Conservation (phyloP, 2,888 invertebrate genomes). For the Cryptocephalus moraei region DNA sequence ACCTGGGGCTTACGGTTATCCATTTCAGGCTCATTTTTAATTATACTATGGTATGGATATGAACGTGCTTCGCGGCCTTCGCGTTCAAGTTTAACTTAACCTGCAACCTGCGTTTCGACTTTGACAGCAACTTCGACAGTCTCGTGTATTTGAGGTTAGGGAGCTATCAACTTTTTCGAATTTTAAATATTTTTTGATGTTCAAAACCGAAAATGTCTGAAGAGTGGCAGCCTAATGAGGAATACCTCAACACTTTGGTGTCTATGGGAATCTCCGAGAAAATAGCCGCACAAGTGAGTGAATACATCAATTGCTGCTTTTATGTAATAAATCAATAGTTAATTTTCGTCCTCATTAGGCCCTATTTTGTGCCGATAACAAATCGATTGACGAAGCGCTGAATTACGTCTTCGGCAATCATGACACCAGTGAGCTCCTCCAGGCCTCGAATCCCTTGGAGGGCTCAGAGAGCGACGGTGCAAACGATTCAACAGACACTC, state of each 20-base stretch:
- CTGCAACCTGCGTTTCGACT: too few relatives aligned
- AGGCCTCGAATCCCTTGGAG: constrained; percentile 2
- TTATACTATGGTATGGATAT: too few relatives aligned
- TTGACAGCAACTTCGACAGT: too few relatives aligned
- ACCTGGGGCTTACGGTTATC: constrained; percentile 23
- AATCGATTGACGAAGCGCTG: constrained; percentile 43
- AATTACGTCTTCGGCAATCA: constrained; percentile 38
- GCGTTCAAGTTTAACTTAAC: too few relatives aligned
- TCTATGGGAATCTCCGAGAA: constrained; percentile 39
- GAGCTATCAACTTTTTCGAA: too few relatives aligned
- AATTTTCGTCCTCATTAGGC: constrained; percentile 31
- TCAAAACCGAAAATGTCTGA: constrained; percentile 6
- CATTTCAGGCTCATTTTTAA: constrained; percentile 17
- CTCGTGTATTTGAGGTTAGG: too few relatives aligned
- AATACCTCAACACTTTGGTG: constrained; percentile 31
- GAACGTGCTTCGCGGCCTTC: too few relatives aligned
- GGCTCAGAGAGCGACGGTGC: constrained; percentile 19
- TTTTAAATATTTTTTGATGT: too few relatives aligned
- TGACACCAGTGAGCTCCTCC: constrained; percentile 10
- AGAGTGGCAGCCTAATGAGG: constrained; percentile 32
- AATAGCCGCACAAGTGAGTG: constrained; percentile 35
- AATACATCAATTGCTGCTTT: not conserved
- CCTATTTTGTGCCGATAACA: constrained; percentile 45
- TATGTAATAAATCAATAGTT: not conserved
- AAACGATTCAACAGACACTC: constrained; percentile 24